Evolutionary conservation across 2,797 vertebrate genomes (phyloP).

Genomic region (Amphiprion clarkii): DNA sequence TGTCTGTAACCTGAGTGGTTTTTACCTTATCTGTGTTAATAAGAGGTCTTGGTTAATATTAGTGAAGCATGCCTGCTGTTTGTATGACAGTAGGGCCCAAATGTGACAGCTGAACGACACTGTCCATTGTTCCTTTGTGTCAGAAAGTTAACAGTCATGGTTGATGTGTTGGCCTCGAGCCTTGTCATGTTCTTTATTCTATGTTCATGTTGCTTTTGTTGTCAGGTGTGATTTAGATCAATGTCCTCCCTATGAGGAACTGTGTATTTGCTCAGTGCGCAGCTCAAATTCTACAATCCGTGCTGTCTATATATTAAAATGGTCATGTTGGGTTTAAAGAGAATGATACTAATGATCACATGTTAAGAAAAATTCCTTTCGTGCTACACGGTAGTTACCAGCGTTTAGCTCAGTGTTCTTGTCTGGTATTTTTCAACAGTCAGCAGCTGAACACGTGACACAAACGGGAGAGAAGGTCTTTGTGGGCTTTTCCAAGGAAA

Average conservation of each 20-base stretch:
- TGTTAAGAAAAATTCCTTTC: constrained; percentile 9
- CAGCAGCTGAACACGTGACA: constrained; percentile 82
- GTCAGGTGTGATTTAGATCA: not conserved
- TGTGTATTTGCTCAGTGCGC: not conserved
- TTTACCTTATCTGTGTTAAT: not conserved
- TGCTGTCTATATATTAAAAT: not conserved
- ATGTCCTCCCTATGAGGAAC: not conserved
- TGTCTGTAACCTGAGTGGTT: not conserved
- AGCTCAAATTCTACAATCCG: not conserved
- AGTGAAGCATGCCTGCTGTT: constrained; percentile 22
- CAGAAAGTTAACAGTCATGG: constrained; percentile 32
- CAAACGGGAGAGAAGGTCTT: constrained; percentile 72
- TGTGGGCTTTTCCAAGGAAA: constrained; percentile 79
- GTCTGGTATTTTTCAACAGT: constrained; percentile 71
- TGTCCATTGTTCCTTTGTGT: constrained; percentile 64
- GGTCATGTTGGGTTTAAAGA: constrained; percentile 11
- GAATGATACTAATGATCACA: not conserved
- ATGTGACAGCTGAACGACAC: constrained; percentile 61
- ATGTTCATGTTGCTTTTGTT: constrained; percentile 4
- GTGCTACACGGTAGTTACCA: constrained; percentile 1
- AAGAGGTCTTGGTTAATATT: constrained; percentile 24
- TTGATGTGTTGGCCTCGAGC: constrained; percentile 18
- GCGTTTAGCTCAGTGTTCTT: constrained; percentile 20
- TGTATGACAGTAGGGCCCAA: constrained; percentile 58
- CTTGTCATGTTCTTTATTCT: not conserved